A percentile compares a stretch with the other conserved stretches of the same genome.
These are phyloP conservation scores for Pseudomyrmex sp. DNA, from an alignment of 1,140 invertebrate genomes.

Conservation along the genomic window DNA sequence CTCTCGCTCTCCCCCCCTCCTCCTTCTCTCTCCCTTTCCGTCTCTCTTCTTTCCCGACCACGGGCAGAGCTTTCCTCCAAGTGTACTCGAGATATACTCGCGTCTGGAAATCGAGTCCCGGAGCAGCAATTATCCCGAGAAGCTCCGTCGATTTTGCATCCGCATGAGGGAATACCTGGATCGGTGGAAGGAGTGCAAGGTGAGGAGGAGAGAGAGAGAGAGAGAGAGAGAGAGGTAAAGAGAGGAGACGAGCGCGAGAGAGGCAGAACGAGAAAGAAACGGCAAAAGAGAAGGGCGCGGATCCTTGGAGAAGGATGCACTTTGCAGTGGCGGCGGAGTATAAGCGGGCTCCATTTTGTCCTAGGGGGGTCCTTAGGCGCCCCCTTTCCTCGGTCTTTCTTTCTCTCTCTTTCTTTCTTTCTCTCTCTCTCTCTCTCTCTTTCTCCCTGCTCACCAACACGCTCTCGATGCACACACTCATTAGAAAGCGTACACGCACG, in stretches of 20 bases:
- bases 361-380: constrained; percentile 82
- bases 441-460: constrained; percentile 67
- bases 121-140: constrained; percentile 76
- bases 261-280: constrained; percentile 25
- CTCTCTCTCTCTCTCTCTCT: neutral
- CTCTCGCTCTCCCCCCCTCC: neutral
- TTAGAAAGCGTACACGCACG: constrained; percentile 61
- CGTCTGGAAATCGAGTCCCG: constrained; percentile 71
- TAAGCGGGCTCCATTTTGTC: constrained; percentile 84
- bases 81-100: constrained; percentile 69
- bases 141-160: constrained; percentile 75
- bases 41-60: constrained; percentile 16
- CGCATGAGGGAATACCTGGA: constrained; percentile 72
- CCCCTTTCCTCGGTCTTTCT: constrained; percentile 29
- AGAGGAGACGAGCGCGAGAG: neutral
- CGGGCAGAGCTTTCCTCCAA: constrained; percentile 64
- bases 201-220: constrained; percentile 1
- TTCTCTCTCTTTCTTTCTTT: constrained; percentile 22
- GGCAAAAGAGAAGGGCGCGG: constrained; percentile 61
- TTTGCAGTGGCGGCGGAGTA: constrained; percentile 80
- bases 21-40: neutral
- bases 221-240: neutral
- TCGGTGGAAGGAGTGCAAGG: constrained; percentile 9
- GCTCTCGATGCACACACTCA: constrained; percentile 76
- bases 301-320: constrained; percentile 79